These are phyloP conservation scores for Monopis laevigella DNA, from an alignment of 2,888 invertebrate genomes.

Conservation along the genomic window DNA sequence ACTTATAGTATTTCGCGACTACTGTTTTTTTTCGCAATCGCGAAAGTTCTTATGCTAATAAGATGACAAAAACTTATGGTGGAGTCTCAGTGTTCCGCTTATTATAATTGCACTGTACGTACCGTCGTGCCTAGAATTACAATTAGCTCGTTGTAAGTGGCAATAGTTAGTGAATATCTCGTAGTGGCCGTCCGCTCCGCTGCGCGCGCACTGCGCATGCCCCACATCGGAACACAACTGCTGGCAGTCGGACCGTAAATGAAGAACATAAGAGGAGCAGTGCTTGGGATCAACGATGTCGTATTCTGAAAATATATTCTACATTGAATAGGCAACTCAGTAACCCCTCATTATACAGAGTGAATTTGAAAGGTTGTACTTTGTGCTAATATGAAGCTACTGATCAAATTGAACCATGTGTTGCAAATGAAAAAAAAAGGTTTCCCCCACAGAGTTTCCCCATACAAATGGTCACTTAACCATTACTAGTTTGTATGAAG, in stretches of 20 bases:
- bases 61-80: neutral
- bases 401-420: too few species aligned
- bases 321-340: too few species aligned
- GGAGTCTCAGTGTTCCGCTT: too few species aligned
- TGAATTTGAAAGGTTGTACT: too few species aligned
- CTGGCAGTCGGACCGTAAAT: constrained; percentile 28
- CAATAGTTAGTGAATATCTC: neutral
- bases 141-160: neutral
- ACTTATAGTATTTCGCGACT: neutral
- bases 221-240: constrained; percentile 20
- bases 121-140: too few species aligned
- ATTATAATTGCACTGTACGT: too few species aligned
- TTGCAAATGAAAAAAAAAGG: too few species aligned
- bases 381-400: too few species aligned
- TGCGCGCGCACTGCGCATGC: constrained; percentile 26
- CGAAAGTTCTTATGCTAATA: neutral
- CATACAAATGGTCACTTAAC: too few species aligned
- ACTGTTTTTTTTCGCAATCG: neutral
- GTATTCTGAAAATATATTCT: constrained; percentile 28
- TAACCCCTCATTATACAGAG: too few species aligned
- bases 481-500: too few species aligned
- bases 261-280: constrained; percentile 30
- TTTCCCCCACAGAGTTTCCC: too few species aligned
- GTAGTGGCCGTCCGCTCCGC: neutral
- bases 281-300: constrained; percentile 28